Evolutionary conservation across 2,888 invertebrate genomes (phyloP).

Genomic region (Hedya salicella): DNA sequence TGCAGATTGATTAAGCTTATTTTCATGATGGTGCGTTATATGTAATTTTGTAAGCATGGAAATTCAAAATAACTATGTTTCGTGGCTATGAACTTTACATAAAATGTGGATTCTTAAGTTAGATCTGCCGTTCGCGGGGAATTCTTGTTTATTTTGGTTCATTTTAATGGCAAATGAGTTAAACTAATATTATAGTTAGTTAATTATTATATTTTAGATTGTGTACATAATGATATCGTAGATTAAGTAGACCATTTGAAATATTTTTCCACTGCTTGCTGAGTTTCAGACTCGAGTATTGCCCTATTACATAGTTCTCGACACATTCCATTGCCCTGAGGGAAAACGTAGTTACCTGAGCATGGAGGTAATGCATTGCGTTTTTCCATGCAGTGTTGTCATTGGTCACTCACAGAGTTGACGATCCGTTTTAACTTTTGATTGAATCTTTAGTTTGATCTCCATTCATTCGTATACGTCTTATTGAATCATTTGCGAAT

Average conservation of each 20-base stretch:
- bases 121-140: conserved; percentile 46
- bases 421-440: too few species aligned
- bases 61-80: conserved; percentile 9
- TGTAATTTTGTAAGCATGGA: conserved; percentile 18
- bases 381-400: too few species aligned
- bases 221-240: conserved; percentile 70
- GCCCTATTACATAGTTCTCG: not conserved
- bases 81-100: conserved; percentile 39
- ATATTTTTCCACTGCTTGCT: conserved; percentile 60
- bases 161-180: conserved; percentile 70
- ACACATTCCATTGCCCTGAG: not conserved
- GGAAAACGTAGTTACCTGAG: not conserved
- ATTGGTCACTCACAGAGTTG: too few species aligned
- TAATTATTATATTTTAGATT: conserved; percentile 68
- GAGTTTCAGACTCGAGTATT: conserved; percentile 48
- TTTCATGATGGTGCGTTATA: conserved; percentile 21
- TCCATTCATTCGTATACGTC: too few species aligned
- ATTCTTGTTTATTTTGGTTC: conserved; percentile 56
- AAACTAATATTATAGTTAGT: conserved; percentile 63
- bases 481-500: too few species aligned
- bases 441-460: too few species aligned
- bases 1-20: not conserved
- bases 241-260: conserved; percentile 71
- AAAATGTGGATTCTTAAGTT: conserved; percentile 22
- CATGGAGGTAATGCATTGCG: too few species aligned